Base-by-base conservation (phyloP, 2,113 vertebrate species). In the Amia ocellicauda region DNA sequence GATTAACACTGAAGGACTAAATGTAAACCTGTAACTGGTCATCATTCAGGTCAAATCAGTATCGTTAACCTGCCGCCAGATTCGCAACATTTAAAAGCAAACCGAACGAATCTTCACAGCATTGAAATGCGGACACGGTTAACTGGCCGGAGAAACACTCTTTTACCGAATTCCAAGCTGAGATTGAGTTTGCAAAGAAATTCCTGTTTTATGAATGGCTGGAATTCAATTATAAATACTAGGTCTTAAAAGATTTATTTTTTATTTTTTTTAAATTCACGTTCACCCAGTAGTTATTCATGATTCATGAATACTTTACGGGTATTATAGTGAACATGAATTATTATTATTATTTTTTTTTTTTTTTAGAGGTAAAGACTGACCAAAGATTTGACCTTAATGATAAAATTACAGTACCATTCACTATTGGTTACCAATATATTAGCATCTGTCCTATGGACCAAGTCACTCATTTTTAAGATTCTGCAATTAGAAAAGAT, bases 371-470 rank as follows among this genome's bases (percentile, higher is more conserved):
- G 67, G 76, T 79, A 57, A 20, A 24, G 49, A 52, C 27, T 14
- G 7, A 20, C 47, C n/a, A 43, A 59, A 74, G 68, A 78, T 85
- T 82, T 84, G 78, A 87, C 79, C 85, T 81, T 76, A 85, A 89
- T 78, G 74, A 78, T 78, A 78, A 64, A 71, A 78, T 84, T 80
- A 80, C 84, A 82, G 80, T 81, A 81, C 84, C 83, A 70, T 83
- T 84, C 81, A 88, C 88, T 89, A 87, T 88, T 87, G 87, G 86
- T 88, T 89, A 89, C 87, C 88, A 88, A 90, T 90, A 88, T 89
- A 88, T 88, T 86, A 87, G 83, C 68, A 82, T 86, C 84, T 88
- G 86, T 89, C 82, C 86, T 78, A 87, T 78, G 86, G 87, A 87
- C 85, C 68, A 78, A 69, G 67, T 67, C 60, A 76, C 79, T 76